Percentiles rank a stretch among this genome's conserved stretches.
Evolutionary conservation across 2,797 vertebrate species (phyloP).

Genomic region (Peromyscus melanophrys): DNA sequence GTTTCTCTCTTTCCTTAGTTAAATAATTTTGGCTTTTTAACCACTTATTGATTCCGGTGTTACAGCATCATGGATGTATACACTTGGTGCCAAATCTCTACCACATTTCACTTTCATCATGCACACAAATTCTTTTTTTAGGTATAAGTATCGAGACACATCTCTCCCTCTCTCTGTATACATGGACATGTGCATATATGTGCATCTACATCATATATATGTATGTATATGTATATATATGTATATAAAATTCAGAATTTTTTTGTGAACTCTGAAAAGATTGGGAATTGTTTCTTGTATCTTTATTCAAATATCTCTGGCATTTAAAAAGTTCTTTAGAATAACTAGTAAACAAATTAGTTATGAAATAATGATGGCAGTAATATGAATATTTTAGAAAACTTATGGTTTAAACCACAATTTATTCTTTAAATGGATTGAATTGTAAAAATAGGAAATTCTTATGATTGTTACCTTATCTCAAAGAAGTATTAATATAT

Average conservation of each 20-base stretch:
- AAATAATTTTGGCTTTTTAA: background rate
- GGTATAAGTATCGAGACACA: background rate
- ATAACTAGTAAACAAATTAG: background rate
- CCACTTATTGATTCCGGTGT: background rate
- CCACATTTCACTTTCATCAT: background rate
- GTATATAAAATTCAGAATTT: background rate
- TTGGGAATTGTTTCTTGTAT: background rate
- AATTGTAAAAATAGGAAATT: background rate
- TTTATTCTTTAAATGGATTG: background rate
- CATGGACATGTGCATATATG: background rate
- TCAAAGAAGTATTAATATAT: background rate
- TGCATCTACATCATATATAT: too few species aligned
- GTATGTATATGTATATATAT: background rate
- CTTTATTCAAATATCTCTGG: constrained; percentile 2
- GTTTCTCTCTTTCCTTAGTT: background rate
- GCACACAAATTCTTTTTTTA: background rate
- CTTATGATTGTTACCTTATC: background rate
- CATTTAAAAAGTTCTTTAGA: background rate
- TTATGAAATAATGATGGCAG: background rate
- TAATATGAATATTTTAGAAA: background rate
- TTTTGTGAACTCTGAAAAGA: background rate
- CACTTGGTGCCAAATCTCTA: background rate
- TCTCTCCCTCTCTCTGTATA: background rate
- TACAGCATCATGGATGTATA: background rate
- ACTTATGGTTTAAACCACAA: background rate